Evolutionary conservation across 2,113 vertebrate genomes (phyloP).

Genomic region (Thamnophis sirtalis): DNA sequence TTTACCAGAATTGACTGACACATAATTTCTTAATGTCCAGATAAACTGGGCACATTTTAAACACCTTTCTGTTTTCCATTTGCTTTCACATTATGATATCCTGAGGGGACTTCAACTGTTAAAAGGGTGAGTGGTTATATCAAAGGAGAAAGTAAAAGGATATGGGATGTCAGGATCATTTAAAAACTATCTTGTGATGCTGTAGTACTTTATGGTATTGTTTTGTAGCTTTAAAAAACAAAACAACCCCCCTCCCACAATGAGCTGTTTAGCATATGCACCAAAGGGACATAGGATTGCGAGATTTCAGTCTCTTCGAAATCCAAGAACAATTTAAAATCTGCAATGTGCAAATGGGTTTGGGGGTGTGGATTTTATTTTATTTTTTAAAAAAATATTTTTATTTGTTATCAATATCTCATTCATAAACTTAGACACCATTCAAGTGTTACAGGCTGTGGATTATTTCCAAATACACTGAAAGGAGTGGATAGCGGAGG

Average conservation of each 20-base stretch:
- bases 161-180: conserved; percentile 47
- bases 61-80: not conserved
- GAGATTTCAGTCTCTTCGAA: not conserved
- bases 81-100: conserved; percentile 50
- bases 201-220: conserved; percentile 5
- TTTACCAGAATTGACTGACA: conserved; percentile 27
- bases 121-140: conserved; percentile 51
- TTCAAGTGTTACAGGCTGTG: not conserved
- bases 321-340: not conserved
- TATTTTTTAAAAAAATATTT: not conserved
- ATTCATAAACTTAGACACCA: conserved; percentile 8
- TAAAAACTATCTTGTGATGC: conserved; percentile 33
- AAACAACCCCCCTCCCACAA: not conserved
- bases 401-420: not conserved
- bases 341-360: not conserved
- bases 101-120: conserved; percentile 37
- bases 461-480: not conserved
- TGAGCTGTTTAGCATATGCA: not conserved
- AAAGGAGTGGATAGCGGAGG: not conserved
- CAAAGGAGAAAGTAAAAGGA: conserved; percentile 50
- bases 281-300: not conserved
- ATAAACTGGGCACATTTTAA: conserved; percentile 27
- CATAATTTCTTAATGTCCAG: conserved; percentile 43
- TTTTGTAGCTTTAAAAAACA: not conserved
- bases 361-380: not conserved